A percentile compares a stretch with the other conserved stretches of the same genome.
Evolutionary conservation across 2,888 invertebrate genomes (phyloP).

Genomic region (Ornithoptera priamus): DNA sequence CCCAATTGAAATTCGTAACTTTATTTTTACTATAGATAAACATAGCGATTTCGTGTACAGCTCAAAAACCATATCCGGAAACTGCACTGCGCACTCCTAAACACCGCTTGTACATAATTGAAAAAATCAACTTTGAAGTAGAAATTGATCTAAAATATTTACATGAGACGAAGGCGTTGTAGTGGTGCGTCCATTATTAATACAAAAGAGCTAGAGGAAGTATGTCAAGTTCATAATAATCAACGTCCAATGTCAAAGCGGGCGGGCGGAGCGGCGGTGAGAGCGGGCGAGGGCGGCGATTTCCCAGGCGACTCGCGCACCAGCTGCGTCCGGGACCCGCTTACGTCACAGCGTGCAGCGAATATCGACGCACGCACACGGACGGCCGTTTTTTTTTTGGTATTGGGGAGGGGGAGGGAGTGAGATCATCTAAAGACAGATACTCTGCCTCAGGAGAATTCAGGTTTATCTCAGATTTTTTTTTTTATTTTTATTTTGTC

Average conservation of each 20-base stretch:
- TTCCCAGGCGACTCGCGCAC: conserved; percentile 46
- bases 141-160: conserved; percentile 3
- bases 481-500: too few species aligned
- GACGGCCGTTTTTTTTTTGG: background rate
- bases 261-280: conserved; percentile 31
- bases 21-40: too few species aligned
- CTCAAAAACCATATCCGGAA: too few species aligned
- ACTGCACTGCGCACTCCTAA: too few species aligned
- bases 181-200: conserved; percentile 7
- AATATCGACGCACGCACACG: conserved; percentile 6
- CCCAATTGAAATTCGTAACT: too few species aligned
- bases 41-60: too few species aligned
- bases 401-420: too few species aligned
- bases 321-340: conserved; percentile 42
- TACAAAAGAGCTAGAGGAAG: conserved; percentile 26
- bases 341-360: conserved; percentile 41
- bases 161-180: conserved; percentile 4
- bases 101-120: too few species aligned
- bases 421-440: too few species aligned
- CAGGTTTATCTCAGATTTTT: too few species aligned
- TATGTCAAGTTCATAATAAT: conserved; percentile 60
- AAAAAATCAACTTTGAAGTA: background rate
- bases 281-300: conserved; percentile 47
- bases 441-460: too few species aligned
- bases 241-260: conserved; percentile 54